phyloP scores from a whole-genome alignment of 2,888 invertebrate genomes.

The Microctonus aethiopoides region DNA sequence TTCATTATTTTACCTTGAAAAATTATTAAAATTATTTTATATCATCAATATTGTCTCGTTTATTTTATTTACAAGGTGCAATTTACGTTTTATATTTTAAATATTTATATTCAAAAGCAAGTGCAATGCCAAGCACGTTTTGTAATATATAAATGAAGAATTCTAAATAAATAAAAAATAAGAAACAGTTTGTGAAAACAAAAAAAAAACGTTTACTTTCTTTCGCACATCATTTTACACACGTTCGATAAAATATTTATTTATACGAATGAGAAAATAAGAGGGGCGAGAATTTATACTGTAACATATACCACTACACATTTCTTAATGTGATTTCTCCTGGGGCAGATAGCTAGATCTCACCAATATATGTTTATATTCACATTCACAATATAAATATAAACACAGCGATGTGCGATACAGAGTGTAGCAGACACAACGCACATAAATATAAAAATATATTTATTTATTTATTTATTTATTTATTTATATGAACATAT shows the following conservation, averaged over 20 bases:
- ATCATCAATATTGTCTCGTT: no score
- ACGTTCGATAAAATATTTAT: conserved; percentile 43
- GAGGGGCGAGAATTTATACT: background rate
- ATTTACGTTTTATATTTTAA: no score
- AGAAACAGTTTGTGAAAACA: background rate
- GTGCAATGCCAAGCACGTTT: no score
- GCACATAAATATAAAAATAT: no score
- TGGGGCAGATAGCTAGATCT: conserved; percentile 1
- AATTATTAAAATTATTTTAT: no score
- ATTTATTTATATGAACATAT: background rate
- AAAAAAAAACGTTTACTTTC: conserved; percentile 39
- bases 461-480: background rate
- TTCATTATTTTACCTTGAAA: no score
- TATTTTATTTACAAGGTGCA: no score
- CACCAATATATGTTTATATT: conserved; percentile 15
- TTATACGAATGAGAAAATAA: background rate
- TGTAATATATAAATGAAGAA: background rate
- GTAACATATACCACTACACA: conserved; percentile 8
- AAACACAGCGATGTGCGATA: background rate
- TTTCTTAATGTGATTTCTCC: conserved; percentile 23
- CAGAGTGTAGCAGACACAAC: no score
- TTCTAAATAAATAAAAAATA: background rate
- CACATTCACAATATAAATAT: background rate
- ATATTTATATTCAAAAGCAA: no score
- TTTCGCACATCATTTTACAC: conserved; percentile 45